Evolutionary conservation across 2,113 vertebrate genomes (phyloP), one percentile per base, ranked within the genome.

Genomic region (Alexandromys fortis): DNA sequence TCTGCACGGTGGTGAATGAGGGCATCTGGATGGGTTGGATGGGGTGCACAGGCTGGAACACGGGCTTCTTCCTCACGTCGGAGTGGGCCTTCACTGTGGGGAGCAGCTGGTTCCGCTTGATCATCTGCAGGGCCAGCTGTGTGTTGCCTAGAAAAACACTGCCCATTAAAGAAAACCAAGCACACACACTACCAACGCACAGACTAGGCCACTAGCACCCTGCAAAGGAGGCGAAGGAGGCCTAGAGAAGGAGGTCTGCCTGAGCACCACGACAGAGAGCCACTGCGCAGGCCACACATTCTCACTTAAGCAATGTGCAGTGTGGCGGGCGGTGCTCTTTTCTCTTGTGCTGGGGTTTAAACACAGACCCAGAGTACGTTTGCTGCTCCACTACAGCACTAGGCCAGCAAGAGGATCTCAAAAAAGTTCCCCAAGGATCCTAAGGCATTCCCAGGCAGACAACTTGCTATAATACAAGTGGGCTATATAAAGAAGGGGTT

Each of bases 111-210:
- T 99, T 99, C 96, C 99, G 98, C 98, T 99, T 99, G 98, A 99
- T 99, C 98, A 99, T 99, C 98, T 99, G 99, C 96, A 99, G 98
- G n/a, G 99, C 99, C 98, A 99, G 98, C 98, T 99, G 99, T 0
- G 99, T 99, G 97, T 99, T 99, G 96, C 99, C 99, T 99, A 95
- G 17, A 90, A 94, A 87, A 73, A 97, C 70, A 96, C 28, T 16
- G 70, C 12, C 21, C 0, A 1, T 97, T 81, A 96, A 52, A 78
- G 42, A 88, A 21, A 28, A 75, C 38, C 67, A 28, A 70, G 95
- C 76, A 86, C 5, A 10, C 0, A 26, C 63, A 79, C 9, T 9
- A 47, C 28, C 26, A 68, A 12, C 10, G 21, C 72, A 65, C 33
- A 58, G 42, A 90, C 42, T 30, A 19, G 55, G 49, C 19, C 22